These are phyloP conservation scores for Rhagoletis zephyria DNA, from an alignment of 1,140 invertebrate genomes.

Conservation along the genomic window DNA sequence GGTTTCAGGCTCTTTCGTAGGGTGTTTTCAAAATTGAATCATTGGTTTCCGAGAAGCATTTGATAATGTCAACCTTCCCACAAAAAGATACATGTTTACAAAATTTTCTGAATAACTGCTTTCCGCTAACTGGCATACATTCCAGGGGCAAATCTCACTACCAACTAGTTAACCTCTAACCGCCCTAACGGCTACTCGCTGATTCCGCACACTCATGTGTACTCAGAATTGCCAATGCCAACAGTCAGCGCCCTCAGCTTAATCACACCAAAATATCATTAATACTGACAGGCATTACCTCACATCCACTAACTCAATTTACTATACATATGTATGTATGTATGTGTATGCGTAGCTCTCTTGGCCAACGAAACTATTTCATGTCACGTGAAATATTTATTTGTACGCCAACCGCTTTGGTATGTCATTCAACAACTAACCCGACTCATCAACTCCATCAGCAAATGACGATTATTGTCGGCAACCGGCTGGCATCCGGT, in stretches of 20 bases:
- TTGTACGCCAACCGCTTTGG: background rate
- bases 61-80: no score
- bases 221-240: background rate
- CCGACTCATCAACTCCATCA: background rate
- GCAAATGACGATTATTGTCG: slow-evolving; percentile 24
- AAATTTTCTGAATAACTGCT: no score
- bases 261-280: background rate
- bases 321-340: background rate
- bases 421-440: background rate
- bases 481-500: slow-evolving; percentile 2
- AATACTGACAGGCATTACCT: background rate
- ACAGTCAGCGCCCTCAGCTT: background rate
- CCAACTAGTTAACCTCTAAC: no score
- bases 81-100: no score
- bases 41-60: no score
- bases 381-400: background rate
- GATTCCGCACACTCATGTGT: no score
- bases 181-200: no score
- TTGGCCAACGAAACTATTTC: background rate
- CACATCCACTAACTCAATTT: background rate
- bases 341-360: background rate
- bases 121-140: background rate
- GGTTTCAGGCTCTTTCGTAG: no score
- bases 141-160: no score
- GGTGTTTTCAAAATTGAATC: no score